A percentile compares a stretch with the other conserved stretches of the same genome.
Conservation (phyloP, 2,797 vertebrate genomes). For the Setipinna tenuifilis region DNA sequence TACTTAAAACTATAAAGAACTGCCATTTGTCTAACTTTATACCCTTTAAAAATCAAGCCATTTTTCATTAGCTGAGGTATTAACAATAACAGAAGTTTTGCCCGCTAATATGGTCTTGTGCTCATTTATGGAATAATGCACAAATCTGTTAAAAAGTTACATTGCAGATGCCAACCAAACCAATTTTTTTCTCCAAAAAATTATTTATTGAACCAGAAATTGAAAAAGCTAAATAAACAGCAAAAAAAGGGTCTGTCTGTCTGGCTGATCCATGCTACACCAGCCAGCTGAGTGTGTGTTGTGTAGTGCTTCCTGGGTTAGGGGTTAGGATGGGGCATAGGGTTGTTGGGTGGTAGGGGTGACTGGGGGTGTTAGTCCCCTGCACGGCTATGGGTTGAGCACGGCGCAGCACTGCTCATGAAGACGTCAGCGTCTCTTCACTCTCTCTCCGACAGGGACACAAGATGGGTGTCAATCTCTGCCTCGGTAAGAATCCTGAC, state of each 20-base stretch:
- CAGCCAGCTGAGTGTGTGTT: constrained; percentile 61
- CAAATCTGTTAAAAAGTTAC: background rate
- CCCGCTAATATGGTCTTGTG: background rate
- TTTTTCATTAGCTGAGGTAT: background rate
- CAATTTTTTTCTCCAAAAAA: constrained; percentile 59
- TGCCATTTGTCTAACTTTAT: no score
- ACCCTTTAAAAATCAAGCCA: background rate
- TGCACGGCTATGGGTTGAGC: background rate
- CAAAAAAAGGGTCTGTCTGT: constrained; percentile 54
- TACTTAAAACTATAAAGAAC: no score
- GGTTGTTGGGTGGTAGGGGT: background rate
- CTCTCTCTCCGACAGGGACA: constrained; percentile 85
- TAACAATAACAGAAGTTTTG: background rate
- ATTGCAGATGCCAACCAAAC: background rate
- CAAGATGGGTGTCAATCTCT: constrained; percentile 84
- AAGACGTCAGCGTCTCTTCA: constrained; percentile 43
- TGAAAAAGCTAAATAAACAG: constrained; percentile 61
- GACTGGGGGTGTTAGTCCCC: background rate
- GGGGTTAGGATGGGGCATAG: background rate
- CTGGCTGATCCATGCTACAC: constrained; percentile 42
- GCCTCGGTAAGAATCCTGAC: constrained; percentile 85
- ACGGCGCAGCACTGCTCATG: background rate
- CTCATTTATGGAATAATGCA: no score
- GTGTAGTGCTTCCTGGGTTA: constrained; percentile 40
- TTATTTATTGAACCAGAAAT: constrained; percentile 54